Evolutionary conservation across 2,113 vertebrate species (phyloP).

Genomic region (Callithrix jacchus): DNA sequence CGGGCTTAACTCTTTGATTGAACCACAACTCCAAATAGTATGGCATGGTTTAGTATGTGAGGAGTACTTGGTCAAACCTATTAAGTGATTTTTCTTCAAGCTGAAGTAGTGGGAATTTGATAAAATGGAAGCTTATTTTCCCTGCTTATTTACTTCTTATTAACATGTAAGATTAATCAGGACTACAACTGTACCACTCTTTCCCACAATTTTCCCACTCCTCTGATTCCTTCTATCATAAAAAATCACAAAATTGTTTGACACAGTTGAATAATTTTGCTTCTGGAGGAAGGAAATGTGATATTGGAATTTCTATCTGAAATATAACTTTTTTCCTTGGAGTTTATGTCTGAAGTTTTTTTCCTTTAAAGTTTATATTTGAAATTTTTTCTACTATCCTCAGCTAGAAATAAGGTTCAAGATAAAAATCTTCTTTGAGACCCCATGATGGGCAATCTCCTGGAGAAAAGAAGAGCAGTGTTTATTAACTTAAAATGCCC

Average conservation of each 20-base stretch:
- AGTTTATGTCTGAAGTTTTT: not conserved
- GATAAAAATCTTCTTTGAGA: constrained; percentile 33
- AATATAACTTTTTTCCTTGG: not conserved
- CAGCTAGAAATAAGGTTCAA: not conserved
- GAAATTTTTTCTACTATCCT: not conserved
- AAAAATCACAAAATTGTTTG: not conserved
- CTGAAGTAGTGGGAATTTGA: not conserved
- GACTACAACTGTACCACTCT: not conserved
- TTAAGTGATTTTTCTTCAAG: not conserved
- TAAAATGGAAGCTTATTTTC: not conserved
- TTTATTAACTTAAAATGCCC: not conserved
- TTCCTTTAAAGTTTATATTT: not conserved
- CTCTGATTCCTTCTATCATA: not conserved
- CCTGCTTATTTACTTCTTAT: not conserved
- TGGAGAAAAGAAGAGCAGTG: not conserved
- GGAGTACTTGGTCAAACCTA: not conserved
- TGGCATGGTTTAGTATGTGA: not conserved
- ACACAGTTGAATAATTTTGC: not conserved
- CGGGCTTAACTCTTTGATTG: not conserved
- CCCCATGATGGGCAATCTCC: not conserved
- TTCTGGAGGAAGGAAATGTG: not conserved
- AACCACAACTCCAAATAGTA: not conserved
- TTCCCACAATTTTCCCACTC: not conserved
- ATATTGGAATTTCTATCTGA: not conserved
- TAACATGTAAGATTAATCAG: not conserved